A percentile compares a stretch with the other conserved stretches of the same genome.
These are phyloP conservation scores for Myotis myotis DNA, from an alignment of 2,797 vertebrate genomes.

Conservation along the genomic window DNA sequence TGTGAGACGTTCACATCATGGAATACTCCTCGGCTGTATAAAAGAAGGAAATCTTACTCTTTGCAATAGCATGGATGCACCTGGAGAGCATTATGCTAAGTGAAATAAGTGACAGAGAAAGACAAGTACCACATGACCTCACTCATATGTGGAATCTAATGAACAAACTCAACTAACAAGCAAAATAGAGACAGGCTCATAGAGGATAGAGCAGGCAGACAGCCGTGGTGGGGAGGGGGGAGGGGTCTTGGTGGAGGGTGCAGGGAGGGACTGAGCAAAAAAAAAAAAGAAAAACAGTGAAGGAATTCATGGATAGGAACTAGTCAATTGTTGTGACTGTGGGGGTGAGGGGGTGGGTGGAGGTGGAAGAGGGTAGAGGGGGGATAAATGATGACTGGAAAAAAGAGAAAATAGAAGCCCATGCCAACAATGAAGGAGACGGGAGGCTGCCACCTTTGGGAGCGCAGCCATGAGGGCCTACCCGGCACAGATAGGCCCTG, in stretches of 20 bases:
- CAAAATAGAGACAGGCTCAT: background rate
- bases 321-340: background rate
- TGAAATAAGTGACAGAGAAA: background rate
- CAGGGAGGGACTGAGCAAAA: background rate
- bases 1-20: too few relatives aligned
- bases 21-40: too few relatives aligned
- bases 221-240: background rate
- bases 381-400: background rate
- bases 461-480: conserved; percentile 77
- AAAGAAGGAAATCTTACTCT: too few relatives aligned
- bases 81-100: background rate
- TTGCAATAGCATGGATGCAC: too few relatives aligned
- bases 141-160: background rate
- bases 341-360: background rate
- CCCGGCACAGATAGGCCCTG: conserved; percentile 97
- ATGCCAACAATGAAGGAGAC: background rate
- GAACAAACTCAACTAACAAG: background rate
- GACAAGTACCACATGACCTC: background rate
- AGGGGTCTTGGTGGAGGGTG: too few relatives aligned
- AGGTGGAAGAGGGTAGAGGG: background rate
- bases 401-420: background rate
- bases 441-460: rapidly evolving
- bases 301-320: background rate
- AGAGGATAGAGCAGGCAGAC: background rate
- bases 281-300: background rate